Evolutionary conservation across 2,888 invertebrate species (phyloP), one percentile per base, ranked within the genome.

Genomic region (Camponotus fellah): DNA sequence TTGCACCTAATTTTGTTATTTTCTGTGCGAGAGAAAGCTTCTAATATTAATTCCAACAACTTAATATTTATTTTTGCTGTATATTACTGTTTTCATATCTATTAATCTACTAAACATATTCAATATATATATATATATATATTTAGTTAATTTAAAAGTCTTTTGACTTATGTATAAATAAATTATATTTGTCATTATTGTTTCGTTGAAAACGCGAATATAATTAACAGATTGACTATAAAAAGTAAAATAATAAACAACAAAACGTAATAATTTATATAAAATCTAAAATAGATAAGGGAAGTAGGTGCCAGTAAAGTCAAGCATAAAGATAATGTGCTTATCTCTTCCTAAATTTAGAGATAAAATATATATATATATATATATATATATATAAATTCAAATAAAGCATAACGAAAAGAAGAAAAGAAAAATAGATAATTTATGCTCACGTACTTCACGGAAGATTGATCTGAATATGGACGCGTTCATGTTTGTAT

Each of bases 391-490:
- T 14, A 43, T 12, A 26, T 10, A 46, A 14, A 53, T 75, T 32
- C 40, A 43, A 43, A 62, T 0, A 26, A 32, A 32, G 14, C 0
- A 46, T 8, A 69, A 53, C 3, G 10, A 77, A 68, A 26, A 17
- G 26, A n/a, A 32, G 4, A 60, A 3, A 34, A 6, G 46, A 34
- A 43, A 37, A 14, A 26, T 34, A 3, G 4, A 21, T 46, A 10
- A 3, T 60, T 74, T 12, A 9, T 43, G 49, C 32, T 53, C 26
- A 85, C 88, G 12, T 86, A 89, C 89, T 69, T 89, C 75, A 10
- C 85, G 77, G 9, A 85, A 49, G 2, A 80, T 5, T 14, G 84
- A 71, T 56, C 79, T 65, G 34, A 87, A 34, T 37, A 72, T 12
- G 12, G 79, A 71, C 3, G 68, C 72, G 53, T 84, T 87, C 84